These are phyloP conservation scores for Poecilus cupreus DNA, from an alignment of 2,888 invertebrate species.

Conservation along the genomic window DNA sequence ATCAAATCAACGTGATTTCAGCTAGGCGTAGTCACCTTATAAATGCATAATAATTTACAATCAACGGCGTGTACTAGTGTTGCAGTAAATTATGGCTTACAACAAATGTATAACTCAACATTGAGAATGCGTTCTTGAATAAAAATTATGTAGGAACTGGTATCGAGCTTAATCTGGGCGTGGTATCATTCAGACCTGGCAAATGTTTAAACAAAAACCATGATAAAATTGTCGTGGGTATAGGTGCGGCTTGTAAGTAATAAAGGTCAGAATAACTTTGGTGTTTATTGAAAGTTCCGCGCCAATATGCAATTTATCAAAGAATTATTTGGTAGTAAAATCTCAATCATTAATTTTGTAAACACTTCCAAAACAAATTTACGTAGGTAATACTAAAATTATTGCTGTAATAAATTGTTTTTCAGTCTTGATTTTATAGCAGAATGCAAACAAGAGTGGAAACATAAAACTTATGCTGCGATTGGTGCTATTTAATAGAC, in stretches of 20 bases:
- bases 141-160: slow-evolving; percentile 22
- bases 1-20: not conserved
- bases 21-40: not conserved
- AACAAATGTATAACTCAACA: not conserved
- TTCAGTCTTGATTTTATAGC: too few relatives aligned
- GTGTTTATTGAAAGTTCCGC: slow-evolving; percentile 12
- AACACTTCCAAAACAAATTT: too few relatives aligned
- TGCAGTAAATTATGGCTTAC: not conserved
- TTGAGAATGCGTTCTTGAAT: not conserved
- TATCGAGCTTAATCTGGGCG: slow-evolving; percentile 13
- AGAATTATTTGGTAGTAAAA: too few relatives aligned
- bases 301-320: too few relatives aligned
- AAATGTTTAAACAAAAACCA: slow-evolving; percentile 33
- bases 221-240: slow-evolving; percentile 13
- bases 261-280: slow-evolving; percentile 42
- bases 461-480: too few relatives aligned
- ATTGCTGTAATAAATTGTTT: too few relatives aligned
- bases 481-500: not conserved
- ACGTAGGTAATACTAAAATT: too few relatives aligned
- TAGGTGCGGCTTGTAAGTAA: slow-evolving; percentile 32
- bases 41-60: slow-evolving; percentile 7
- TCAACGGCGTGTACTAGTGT: not conserved
- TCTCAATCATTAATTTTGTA: too few relatives aligned
- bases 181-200: slow-evolving; percentile 3
- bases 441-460: too few relatives aligned